Evolutionary conservation across 2,797 vertebrate genomes (phyloP).

Genomic region (Sebastes taczanowskii): DNA sequence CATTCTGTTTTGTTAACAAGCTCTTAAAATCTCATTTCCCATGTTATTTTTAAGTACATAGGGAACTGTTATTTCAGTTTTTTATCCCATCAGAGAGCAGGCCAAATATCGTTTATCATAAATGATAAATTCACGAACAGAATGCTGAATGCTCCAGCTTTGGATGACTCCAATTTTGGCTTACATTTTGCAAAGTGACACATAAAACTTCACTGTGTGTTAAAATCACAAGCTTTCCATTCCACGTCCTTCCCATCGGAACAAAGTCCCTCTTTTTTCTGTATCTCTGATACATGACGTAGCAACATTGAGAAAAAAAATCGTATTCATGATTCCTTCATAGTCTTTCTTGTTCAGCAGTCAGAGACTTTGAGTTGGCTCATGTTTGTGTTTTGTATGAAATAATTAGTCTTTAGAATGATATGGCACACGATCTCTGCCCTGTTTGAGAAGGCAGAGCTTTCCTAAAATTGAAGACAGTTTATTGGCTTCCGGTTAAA

Average conservation of each 20-base stretch:
- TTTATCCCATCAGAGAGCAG: neutral
- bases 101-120: neutral
- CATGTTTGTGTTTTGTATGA: constrained; percentile 50
- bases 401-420: constrained; percentile 59
- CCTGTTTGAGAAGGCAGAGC: constrained; percentile 14
- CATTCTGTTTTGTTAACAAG: constrained; percentile 1
- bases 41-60: neutral
- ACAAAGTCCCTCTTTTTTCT: constrained; percentile 7
- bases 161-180: constrained; percentile 18
- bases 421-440: constrained; percentile 66
- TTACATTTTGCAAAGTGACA: constrained; percentile 33
- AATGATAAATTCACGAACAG: constrained; percentile 12
- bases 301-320: constrained; percentile 36
- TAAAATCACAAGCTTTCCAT: constrained; percentile 41
- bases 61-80: neutral
- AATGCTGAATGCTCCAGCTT: constrained; percentile 26
- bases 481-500: constrained; percentile 35
- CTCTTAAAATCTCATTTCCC: neutral
- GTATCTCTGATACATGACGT: constrained; percentile 10
- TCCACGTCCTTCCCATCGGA: neutral
- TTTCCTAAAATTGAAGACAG: constrained; percentile 36
- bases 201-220: constrained; percentile 25
- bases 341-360: constrained; percentile 45
- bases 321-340: constrained; percentile 3
- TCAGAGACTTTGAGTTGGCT: constrained; percentile 41